Conservation (phyloP, 2,113 vertebrate species). For the Ia io region DNA sequence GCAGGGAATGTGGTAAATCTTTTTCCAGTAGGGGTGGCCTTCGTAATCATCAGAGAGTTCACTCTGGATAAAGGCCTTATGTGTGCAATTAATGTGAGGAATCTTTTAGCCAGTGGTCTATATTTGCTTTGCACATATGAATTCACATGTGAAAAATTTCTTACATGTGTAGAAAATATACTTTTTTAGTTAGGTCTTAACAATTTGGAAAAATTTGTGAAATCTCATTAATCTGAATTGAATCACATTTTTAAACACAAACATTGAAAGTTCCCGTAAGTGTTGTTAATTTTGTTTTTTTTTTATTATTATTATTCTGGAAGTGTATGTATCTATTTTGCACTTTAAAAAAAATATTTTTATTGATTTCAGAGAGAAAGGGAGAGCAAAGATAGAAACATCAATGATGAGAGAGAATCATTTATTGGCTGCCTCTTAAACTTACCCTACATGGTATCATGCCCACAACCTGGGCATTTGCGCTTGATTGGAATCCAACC, state of each 20-base stretch:
- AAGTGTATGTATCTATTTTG: not conserved
- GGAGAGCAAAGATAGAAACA: no score
- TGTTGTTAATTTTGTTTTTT: no score
- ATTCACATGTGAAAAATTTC: not conserved
- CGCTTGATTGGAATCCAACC: no score
- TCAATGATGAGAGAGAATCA: no score
- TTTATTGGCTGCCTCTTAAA: no score
- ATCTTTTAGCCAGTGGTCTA: not conserved
- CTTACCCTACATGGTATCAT: no score
- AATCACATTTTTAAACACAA: no score
- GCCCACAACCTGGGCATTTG: no score
- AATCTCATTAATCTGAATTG: not conserved
- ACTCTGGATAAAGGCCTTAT: not conserved
- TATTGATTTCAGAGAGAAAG: no score
- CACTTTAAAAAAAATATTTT: not conserved
- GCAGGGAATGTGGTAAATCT: not conserved
- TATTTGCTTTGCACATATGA: not conserved
- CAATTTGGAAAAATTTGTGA: not conserved
- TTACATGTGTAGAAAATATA: not conserved
- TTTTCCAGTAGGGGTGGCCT: not conserved
- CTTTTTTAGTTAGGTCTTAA: not conserved
- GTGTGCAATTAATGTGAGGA: not conserved
- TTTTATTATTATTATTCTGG: not conserved
- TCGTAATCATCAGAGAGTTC: not conserved
- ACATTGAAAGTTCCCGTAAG: no score